These are phyloP conservation scores for Chironex yamaguchii DNA, from an alignment of 30 jellyfish, hydroid and myxozoan species.

Conservation along the genomic window DNA sequence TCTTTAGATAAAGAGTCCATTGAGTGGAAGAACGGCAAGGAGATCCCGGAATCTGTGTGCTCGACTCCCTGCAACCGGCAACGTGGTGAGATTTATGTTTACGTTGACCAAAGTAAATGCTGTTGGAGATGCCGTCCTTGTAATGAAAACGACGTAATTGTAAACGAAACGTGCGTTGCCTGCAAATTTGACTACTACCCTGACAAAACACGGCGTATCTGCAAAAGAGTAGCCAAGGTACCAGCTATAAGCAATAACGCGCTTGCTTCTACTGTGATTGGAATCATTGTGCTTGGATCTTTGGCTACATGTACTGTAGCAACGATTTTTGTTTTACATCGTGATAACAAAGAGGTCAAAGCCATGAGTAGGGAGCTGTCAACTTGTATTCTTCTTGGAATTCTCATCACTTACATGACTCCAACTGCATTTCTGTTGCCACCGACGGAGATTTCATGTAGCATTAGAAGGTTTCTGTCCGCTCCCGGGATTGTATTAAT, in stretches of 20 bases:
- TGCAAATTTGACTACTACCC: conserved; percentile 70
- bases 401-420: conserved; percentile 30
- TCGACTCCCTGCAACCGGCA: not conserved
- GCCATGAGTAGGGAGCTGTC: conserved; percentile 91
- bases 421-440: conserved; percentile 59
- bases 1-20: not conserved
- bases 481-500: conserved; percentile 81
- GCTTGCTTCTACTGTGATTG: conserved; percentile 39
- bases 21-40: not conserved
- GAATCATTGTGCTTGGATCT: conserved; percentile 60
- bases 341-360: conserved; percentile 67
- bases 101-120: conserved; percentile 46
- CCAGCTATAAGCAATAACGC: not conserved
- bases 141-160: conserved; percentile 27
- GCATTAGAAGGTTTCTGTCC: conserved; percentile 70
- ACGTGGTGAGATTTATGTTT: not conserved
- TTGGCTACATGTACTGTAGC: conserved; percentile 45
- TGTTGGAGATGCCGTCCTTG: conserved; percentile 88
- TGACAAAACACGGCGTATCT: conserved; percentile 5
- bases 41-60: not conserved
- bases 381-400: conserved; percentile 79
- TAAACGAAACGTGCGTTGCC: conserved; percentile 55
- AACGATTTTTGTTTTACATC: conserved; percentile 52
- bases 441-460: conserved; percentile 71
- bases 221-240: conserved; percentile 50